Evolutionary conservation across 1,140 invertebrate genomes (phyloP).

Genomic region (Linepithema humile): DNA sequence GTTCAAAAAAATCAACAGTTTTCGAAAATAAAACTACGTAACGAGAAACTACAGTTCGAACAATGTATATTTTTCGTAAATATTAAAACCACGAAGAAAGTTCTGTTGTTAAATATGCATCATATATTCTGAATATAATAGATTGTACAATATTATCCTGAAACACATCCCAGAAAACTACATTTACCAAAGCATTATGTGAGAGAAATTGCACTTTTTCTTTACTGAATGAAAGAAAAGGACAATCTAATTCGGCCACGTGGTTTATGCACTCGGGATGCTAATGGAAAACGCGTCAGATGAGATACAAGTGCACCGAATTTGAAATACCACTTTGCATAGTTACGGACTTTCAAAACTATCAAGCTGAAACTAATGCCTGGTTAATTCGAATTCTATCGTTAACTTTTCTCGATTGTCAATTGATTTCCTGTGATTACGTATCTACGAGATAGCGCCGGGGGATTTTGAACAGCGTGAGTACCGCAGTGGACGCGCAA

Average conservation of each 20-base stretch:
- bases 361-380: slow-evolving; percentile 24
- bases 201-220: not conserved
- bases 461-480: not conserved
- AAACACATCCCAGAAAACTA: not conserved
- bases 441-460: not conserved
- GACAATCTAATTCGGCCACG: slow-evolving; percentile 15
- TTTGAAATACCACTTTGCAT: slow-evolving; percentile 49
- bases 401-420: not conserved
- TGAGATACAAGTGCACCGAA: slow-evolving; percentile 3
- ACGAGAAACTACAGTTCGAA: not conserved
- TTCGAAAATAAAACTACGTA: not conserved
- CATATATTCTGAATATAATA: not conserved
- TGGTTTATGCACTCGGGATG: slow-evolving; percentile 31
- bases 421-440: not conserved
- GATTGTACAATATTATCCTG: not conserved
- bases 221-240: slow-evolving; percentile 9
- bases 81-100: not conserved
- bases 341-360: not conserved
- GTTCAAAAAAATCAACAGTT: not conserved
- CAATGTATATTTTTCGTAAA: not conserved
- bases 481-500: no score
- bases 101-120: not conserved
- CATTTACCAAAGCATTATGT: not conserved
- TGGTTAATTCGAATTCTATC: not conserved
- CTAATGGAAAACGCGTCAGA: slow-evolving; percentile 30